Evolutionary conservation across 2,888 invertebrate species (phyloP), one percentile per base, ranked within the genome.

Genomic region (Boloria selene): DNA sequence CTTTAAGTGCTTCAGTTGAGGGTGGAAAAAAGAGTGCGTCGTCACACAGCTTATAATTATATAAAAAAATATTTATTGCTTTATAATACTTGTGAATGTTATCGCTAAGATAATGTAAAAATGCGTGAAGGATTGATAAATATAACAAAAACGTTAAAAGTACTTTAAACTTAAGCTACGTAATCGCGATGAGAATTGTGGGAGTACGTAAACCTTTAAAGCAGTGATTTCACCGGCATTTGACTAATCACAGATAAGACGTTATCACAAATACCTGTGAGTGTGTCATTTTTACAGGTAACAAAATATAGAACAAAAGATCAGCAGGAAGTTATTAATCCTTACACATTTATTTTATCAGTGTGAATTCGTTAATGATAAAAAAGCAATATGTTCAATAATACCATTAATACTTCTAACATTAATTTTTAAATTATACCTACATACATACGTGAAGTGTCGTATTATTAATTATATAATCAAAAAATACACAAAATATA

Each of bases 151-250:
- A 10, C 31, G 31, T 38, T 38, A 38, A 55, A 14, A 13, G 13
- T 18, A 42, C 14, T 55, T 26, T 54, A 42, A 54, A 42, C 7
- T 54, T 16, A 38, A 38, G 31, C 31, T 18, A 18, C 13, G 42
- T 66, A 61, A 47, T 66, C 61, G 16, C 42, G 47, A 67, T 56
- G 52, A 68, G 62, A 64, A 65, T 56, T 50, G 50, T 61, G 70
- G 65, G 67, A 45, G 60, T 65, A 65, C 52, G 64, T 65, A 65
- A 58, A 71, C 64, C 63, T 58, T 72, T 75, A 72, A n/a, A 72
- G 63, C 65, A 69, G 77, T 87, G 85, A 87, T 79, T 83, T 85
- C 86, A 87, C 76, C 72, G 74, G 77, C 78, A 81, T 79, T 81
- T 79, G 78, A 80, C 83, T 79, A 80, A 79, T 78, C 69, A 68